Evolutionary conservation across 1,140 invertebrate genomes (phyloP), one percentile per base, ranked within the genome.

Genomic region (Drosophila nannoptera): DNA sequence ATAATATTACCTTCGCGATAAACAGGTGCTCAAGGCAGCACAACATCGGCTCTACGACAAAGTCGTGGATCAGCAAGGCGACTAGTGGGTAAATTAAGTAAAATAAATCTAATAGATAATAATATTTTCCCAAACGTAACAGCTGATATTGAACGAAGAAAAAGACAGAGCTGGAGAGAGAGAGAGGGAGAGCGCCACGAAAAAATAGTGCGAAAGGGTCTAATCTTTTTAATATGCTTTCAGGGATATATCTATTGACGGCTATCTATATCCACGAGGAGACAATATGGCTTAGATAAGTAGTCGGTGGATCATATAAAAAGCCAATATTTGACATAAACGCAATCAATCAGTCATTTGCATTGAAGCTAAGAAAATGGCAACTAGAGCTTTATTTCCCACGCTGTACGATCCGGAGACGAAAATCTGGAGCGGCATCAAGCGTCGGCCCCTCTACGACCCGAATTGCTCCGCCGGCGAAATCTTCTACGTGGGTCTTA

Each of bases 401-500:
- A 80, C 77, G 36, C 53, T 65, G 48, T 81, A 65, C 56, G 59
- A 81, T 38, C 49, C 69, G 43, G 66, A 82, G 46, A 69, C 74
- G 0, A 74, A 69, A 43, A 77, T 82, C 40, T 81, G 78, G 78
- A 81, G 74, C 14, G 78, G 78, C 0, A n/a, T 32, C 3, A 36
- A n/a, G 4, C 43, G 62, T 16, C 22, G 42, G 33, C 65, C 56
- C 1, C 7, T 65, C 2, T 81, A 54, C 14, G 62, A 65, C 36
- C 60, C 12, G n/a, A 49, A 82, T 11, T 42, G 66, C 22, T 77
- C 74, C 0, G 33, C 33, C 0, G 78, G 78, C 0, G 60, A 65
- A 38, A 42, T 82, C 1, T 33, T 77, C 11, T 68, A 46, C 50
- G 67, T 31, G 6, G 31, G 54, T 2, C 43, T 81, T 4, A 48